A percentile compares a stretch with the other conserved stretches of the same genome.
Evolutionary conservation across 2,888 invertebrate genomes (phyloP).

Genomic region (Pimpla rufipes): DNA sequence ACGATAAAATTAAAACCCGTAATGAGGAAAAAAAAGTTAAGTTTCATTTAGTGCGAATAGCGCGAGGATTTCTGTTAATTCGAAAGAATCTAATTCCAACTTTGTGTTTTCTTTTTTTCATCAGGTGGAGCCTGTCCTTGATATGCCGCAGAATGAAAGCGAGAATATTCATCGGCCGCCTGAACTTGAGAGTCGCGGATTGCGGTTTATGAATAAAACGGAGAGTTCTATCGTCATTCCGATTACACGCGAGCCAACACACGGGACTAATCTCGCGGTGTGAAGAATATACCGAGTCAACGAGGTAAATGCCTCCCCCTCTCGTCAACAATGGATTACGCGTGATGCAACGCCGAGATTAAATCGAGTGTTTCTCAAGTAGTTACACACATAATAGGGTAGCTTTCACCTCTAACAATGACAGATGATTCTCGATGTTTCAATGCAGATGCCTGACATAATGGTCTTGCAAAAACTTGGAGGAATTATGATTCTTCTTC

Average conservation of each 20-base stretch:
- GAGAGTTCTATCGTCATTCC: not conserved
- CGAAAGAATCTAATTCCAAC: no score
- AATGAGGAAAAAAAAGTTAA: no score
- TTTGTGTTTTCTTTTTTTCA: not conserved
- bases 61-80: no score
- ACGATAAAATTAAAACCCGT: no score
- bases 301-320: conserved; percentile 39
- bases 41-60: no score
- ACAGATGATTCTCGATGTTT: conserved; percentile 68
- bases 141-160: not conserved
- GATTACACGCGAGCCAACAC: conserved; percentile 1
- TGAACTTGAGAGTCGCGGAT: conserved; percentile 1
- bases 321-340: conserved; percentile 60
- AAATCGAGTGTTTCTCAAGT: conserved; percentile 67
- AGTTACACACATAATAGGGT: conserved; percentile 63
- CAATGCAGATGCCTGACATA: conserved; percentile 65
- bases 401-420: conserved; percentile 68
- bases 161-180: not conserved
- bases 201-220: not conserved
- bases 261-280: conserved; percentile 7
- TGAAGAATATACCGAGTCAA: conserved; percentile 46
- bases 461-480: conserved; percentile 55
- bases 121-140: not conserved
- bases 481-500: conserved; percentile 12
- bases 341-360: conserved; percentile 62